These are phyloP conservation scores for Anolis apletophallus DNA, from an alignment of 2,797 vertebrate species.

Conservation along the genomic window DNA sequence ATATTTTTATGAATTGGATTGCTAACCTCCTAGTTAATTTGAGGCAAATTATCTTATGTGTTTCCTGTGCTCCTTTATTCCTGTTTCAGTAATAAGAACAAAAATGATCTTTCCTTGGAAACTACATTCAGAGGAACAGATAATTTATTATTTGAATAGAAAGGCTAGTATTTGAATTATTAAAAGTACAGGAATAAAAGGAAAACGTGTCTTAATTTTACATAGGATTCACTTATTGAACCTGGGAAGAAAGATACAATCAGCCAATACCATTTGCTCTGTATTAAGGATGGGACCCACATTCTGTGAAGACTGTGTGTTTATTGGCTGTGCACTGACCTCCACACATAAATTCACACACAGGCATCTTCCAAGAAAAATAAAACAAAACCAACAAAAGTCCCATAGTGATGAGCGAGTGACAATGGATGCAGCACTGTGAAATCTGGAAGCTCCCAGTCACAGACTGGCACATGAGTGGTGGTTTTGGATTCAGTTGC, in stretches of 20 bases:
- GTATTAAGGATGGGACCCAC: neutral
- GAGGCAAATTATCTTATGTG: neutral
- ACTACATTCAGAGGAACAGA: slow-evolving; percentile 19
- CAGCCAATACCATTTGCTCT: neutral
- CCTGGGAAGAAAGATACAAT: neutral
- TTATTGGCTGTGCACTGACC: too few relatives aligned
- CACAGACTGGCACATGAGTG: too few relatives aligned
- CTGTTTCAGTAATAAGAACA: neutral
- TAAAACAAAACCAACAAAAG: too few relatives aligned
- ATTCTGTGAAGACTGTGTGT: too few relatives aligned
- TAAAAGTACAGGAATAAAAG: slow-evolving; percentile 20
- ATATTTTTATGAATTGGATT: neutral
- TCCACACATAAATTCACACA: too few relatives aligned
- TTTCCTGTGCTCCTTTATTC: neutral
- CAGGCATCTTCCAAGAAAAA: too few relatives aligned
- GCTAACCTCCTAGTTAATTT: neutral
- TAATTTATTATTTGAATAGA: slow-evolving; percentile 29
- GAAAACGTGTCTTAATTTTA: slow-evolving; percentile 23
- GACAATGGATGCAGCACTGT: too few relatives aligned
- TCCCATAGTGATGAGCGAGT: too few relatives aligned
- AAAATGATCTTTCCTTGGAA: slow-evolving; percentile 3
- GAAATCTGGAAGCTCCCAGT: too few relatives aligned
- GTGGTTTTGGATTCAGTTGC: too few relatives aligned
- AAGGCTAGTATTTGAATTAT: slow-evolving; percentile 24
- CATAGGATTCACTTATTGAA: neutral